A percentile compares a stretch with the other conserved stretches of the same genome.
phyloP scores from a whole-genome alignment of 2,797 vertebrate genomes.

The Remorina albescens region DNA sequence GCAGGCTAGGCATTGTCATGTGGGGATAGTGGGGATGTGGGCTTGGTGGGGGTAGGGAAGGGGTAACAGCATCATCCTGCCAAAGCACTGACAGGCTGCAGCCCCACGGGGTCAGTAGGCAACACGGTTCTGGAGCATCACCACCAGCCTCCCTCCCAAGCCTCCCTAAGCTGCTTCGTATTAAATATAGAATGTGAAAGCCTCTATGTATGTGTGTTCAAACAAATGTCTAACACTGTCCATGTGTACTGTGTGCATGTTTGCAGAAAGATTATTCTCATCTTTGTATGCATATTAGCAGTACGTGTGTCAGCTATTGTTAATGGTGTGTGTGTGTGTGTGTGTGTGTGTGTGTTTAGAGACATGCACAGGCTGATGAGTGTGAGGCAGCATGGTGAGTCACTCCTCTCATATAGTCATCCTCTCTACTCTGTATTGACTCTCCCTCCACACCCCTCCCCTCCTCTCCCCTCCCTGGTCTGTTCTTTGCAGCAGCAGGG shows the following conservation, averaged over 20 bases:
- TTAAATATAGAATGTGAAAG: slow-evolving; percentile 42
- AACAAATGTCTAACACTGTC: slow-evolving; percentile 4
- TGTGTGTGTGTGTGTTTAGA: slow-evolving; percentile 24
- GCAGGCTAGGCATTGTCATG: slow-evolving; percentile 46
- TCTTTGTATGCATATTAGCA: slow-evolving; percentile 28
- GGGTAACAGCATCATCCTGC: slow-evolving; percentile 53
- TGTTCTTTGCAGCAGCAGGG: slow-evolving; percentile 64
- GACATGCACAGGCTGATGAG: slow-evolving; percentile 44
- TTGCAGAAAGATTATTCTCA: neutral
- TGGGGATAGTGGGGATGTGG: slow-evolving; percentile 29
- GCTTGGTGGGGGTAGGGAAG: neutral
- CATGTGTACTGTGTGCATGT: neutral
- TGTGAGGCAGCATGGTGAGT: slow-evolving; percentile 67
- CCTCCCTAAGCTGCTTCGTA: slow-evolving; percentile 21
- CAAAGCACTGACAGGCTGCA: slow-evolving; percentile 60
- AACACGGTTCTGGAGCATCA: slow-evolving; percentile 52
- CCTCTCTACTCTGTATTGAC: slow-evolving; percentile 62
- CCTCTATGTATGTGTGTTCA: neutral
- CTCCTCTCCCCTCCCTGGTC: slow-evolving; percentile 35
- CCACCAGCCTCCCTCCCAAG: slow-evolving; percentile 36
- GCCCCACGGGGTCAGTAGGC: slow-evolving; percentile 64
- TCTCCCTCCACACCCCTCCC: slow-evolving; percentile 32
- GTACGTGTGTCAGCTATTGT: slow-evolving; percentile 30
- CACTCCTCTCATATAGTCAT: slow-evolving; percentile 69
- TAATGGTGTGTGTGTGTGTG: slow-evolving; percentile 47